Conservation (phyloP, 35 echinoderm and acorn worm genomes). For the Strongylocentrotus purpuratus region DNA sequence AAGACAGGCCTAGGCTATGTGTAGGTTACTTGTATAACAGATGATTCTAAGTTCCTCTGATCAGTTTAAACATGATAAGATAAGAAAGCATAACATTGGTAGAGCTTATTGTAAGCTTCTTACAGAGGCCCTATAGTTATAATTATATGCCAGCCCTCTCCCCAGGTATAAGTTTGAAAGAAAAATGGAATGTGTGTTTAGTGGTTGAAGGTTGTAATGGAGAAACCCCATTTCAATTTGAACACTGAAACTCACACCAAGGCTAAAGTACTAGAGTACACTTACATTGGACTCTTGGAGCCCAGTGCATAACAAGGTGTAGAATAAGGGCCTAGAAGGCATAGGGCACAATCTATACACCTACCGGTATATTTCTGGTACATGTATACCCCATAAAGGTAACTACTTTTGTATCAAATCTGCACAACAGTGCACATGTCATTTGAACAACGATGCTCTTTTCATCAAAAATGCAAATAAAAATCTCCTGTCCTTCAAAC, state of each 20-base stretch:
- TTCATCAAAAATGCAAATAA: no score
- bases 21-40: neutral
- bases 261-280: neutral
- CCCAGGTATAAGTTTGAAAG: neutral
- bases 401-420: no score
- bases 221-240: neutral
- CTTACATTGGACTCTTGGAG: neutral
- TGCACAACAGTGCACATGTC: no score
- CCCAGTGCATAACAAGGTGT: neutral
- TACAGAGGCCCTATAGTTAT: neutral
- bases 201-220: neutral
- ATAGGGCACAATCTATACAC: neutral
- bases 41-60: neutral
- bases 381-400: no score
- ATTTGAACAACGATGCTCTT: no score
- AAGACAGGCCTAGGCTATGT: no score
- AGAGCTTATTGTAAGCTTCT: neutral
- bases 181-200: neutral
- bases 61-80: slow-evolving; percentile 9
- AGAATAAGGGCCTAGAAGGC: no score
- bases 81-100: slow-evolving; percentile 1
- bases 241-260: neutral
- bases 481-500: no score
- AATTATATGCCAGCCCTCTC: neutral
- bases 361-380: no score